phyloP scores from a whole-genome alignment of 1,140 invertebrate species.

The Drosophila lowei region DNA sequence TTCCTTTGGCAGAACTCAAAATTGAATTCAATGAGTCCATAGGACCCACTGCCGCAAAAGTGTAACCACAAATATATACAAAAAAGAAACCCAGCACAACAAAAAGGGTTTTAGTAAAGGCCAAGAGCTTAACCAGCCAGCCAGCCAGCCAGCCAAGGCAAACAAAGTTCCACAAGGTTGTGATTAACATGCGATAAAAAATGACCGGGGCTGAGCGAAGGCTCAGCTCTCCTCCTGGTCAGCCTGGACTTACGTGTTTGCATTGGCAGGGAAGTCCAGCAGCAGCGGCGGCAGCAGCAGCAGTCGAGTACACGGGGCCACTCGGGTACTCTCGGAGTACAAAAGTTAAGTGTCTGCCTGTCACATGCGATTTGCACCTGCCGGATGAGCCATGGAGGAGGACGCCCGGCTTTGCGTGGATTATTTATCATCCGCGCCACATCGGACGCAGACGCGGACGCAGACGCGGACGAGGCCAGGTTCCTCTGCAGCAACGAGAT shows the following conservation, averaged over 20 bases:
- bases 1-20: too few species aligned
- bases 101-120: conserved; percentile 55
- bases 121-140: conserved; percentile 36
- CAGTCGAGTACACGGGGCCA: conserved; percentile 52
- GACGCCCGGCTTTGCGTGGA: conserved; percentile 65
- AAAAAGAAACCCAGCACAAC: conserved; percentile 49
- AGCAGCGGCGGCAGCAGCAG: conserved; percentile 5
- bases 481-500: conserved; percentile 45
- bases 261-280: conserved; percentile 55
- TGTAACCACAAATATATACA: conserved; percentile 53
- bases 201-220: conserved; percentile 60
- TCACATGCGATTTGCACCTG: conserved; percentile 81
- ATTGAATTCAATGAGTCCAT: conserved; percentile 38
- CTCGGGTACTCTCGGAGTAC: conserved; percentile 56
- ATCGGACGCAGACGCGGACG: conserved; percentile 32
- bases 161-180: conserved; percentile 80
- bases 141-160: conserved; percentile 54
- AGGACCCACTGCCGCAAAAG: conserved; percentile 38
- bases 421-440: conserved; percentile 77
- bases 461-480: conserved; percentile 29
- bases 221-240: conserved; percentile 48
- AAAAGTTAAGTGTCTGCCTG: conserved; percentile 81
- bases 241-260: conserved; percentile 70
- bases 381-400: conserved; percentile 74
- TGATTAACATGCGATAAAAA: conserved; percentile 82